Evolutionary conservation across 2,113 vertebrate genomes (phyloP), one percentile per base, ranked within the genome.

Genomic region (Chaetura pelagica): DNA sequence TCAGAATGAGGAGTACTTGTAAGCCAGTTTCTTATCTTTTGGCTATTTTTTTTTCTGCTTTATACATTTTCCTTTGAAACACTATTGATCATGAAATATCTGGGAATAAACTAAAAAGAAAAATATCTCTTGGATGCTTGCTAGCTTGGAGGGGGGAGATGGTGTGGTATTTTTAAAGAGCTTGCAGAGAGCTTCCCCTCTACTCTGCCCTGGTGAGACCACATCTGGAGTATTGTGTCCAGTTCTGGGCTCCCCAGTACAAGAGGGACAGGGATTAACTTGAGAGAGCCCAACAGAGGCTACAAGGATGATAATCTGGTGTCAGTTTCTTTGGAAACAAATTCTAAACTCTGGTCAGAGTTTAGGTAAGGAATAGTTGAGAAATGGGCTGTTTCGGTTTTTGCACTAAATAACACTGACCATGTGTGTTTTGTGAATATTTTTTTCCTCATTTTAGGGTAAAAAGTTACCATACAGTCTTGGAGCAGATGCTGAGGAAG

Each of bases 401-500:
- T 67, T 48, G 35, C 38, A 34, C 34, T 55, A 9, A 23, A 3
- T 51, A 51, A 49, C 57, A 46, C 42, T 74, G 59, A 38, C 21
- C 23, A 24, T 26, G n/a, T 19, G 30, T 78, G 67, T 44, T 35
- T 12, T 48, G 10, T 61, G 54, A 40, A 6, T 73, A 6, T 61
- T 59, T 87, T 66, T 64, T 80, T 74, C 19, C 40, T 94, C n/a
- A 2, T 84, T 96, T 84, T 88, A 99, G 99, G 99, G 99, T 52
- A 99, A 99, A 93, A 99, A 99, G 84, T 93, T 99, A 91, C 99
- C 99, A 6, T 98, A 96, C 77, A 99, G 98, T 96, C 98, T 99
- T 83, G 98, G 98, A 67, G 99, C 98, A 8, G 99, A 99, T 55
- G 99, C 98, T 3, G 99, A 99, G 92, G 99, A 99, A 96, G 99